Evolutionary conservation across 2,888 invertebrate genomes (phyloP), one percentile per base, ranked within the genome.

Genomic region (Rhogogaster chlorosoma): DNA sequence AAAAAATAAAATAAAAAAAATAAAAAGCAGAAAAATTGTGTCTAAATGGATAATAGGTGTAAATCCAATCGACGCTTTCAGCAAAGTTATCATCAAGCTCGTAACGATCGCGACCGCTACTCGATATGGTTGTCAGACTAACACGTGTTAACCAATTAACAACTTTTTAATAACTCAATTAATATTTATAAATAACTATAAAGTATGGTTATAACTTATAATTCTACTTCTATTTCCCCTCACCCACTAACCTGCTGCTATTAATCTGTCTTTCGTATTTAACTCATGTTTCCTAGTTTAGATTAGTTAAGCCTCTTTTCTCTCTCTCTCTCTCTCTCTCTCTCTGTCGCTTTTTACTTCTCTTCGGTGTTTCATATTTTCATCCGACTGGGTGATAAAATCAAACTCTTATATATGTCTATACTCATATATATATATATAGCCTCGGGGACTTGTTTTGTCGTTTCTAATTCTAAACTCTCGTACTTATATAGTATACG

Each of bases 61-160:
- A 45, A 49, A 49, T 49, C 18, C 18, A 9, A 49, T 7, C 5
- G 0, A 42, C 42, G 10, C 42, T 7, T 42, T 42, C 42, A 10
- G 18, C 18, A 1, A 49, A 5, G 18, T 53, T 53, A 53, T 53
- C n/a, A 53, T 53, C 53, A 53, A n/a, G n/a, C n/a, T 53, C n/a
- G 53, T 53, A 53, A n/a, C 12, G 61, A 26, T 22, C 26, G 61
- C 22, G 26, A 61, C 26, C 26, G 61, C 61, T 10, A 61, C 22
- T 53, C 53, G 53, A 49, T 38, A 38, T n/a, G 15, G 67, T 18
- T 67, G 67, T 42, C 73, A 73, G 73, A 12, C 10, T 38, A 73
- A 73, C 71, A 73, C 42, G 71, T 73, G 71, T 42, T 73, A 22
- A 73, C 42, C 42, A 73, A 73, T 73, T 73, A 73, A 42, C 71